Evolutionary conservation across 2,113 vertebrate species (phyloP), one percentile per base, ranked within the genome.

Genomic region (Scalopus aquaticus): DNA sequence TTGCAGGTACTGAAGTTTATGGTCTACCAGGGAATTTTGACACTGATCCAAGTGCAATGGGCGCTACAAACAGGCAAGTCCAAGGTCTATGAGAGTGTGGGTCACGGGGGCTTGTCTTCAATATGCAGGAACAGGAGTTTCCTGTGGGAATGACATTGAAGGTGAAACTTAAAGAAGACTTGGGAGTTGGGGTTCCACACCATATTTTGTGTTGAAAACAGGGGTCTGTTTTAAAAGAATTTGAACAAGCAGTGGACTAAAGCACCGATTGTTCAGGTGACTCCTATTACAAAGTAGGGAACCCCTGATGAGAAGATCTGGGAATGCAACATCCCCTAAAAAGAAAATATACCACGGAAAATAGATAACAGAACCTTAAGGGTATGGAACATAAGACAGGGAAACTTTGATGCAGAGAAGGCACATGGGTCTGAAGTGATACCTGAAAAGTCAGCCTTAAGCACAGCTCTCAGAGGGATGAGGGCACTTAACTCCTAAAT

Each of bases 171-270:
- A 51, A 60, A 49, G 32, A 73, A 88, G 39, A 78, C n/a, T 64
- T 79, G 74, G 30, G 44, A 77, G 6, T 73, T 78, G 35, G 28
- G 5, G 28, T 78, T 82, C 39, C 35, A 80, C 26, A 54, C 4
- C 16, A 17, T 60, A 42, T 72, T 91, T 94, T 93, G 26, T 76
- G 28, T 87, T 72, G 17, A 69, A 93, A 91, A 84, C n/a, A 92
- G 49, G 6, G 6, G 2, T 35, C 20, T 95, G 54, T 19, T 88
- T 82, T 85, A 81, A n/a, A n/a, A 92, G 73, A 30, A 30, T 90
- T 85, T 28, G 22, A 65, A 72, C n/a, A 81, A 82, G 24, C 26
- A 20, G 73, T 76, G 22, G 28, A 58, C 65, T 62, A 54, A 11
- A 73, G 20, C 37, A 62, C n/a, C 37, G 30, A 80, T 93, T 95